phyloP scores from a whole-genome alignment of 2,888 invertebrate species.

The Iphiclides podalirius region DNA sequence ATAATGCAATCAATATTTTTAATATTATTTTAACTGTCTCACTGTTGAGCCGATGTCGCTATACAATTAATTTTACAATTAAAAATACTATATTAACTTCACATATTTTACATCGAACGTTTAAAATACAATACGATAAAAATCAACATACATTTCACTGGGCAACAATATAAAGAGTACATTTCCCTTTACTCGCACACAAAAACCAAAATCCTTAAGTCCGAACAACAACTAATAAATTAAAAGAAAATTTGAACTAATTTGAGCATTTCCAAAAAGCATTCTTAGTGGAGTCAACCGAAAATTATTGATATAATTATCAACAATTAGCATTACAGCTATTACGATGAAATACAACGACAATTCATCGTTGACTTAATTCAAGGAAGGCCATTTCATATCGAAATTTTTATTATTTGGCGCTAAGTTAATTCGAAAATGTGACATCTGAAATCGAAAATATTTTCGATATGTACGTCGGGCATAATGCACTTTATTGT shows the following conservation, averaged over 20 bases:
- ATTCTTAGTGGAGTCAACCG: too few species aligned
- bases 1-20: constrained; percentile 45
- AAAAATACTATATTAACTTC: constrained; percentile 35
- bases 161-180: constrained; percentile 10
- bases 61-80: constrained; percentile 42
- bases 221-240: constrained; percentile 3
- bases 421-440: too few species aligned
- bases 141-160: constrained; percentile 8
- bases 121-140: constrained; percentile 29
- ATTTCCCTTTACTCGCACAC: neutral
- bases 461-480: too few species aligned
- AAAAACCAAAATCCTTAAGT: neutral
- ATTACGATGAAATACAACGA: too few species aligned
- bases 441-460: too few species aligned
- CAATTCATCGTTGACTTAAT: too few species aligned
- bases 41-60: constrained; percentile 38
- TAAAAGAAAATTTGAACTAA: constrained; percentile 5
- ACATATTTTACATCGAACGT: constrained; percentile 42
- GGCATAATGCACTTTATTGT: too few species aligned
- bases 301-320: too few species aligned
- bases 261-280: constrained; percentile 7
- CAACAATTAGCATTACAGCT: too few species aligned
- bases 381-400: too few species aligned
- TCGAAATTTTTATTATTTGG: too few species aligned
- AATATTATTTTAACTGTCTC: constrained; percentile 40